These are phyloP conservation scores for Meriones psammophilus DNA, from an alignment of 2,797 vertebrate genomes.

Conservation along the genomic window DNA sequence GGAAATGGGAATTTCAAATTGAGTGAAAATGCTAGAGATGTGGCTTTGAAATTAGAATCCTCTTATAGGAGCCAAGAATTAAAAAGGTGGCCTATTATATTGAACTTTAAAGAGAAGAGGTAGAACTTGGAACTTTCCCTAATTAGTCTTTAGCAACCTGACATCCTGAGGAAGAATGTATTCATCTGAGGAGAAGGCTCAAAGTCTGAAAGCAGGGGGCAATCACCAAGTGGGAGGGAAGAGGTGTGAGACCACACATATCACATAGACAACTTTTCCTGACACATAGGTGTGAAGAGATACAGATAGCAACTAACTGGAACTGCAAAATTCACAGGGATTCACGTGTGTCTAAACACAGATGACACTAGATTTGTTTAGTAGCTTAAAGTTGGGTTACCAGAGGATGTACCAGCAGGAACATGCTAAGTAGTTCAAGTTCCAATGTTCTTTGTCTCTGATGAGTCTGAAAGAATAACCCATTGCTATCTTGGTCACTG, in stretches of 20 bases:
- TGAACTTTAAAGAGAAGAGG: neutral
- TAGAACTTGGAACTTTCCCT: neutral
- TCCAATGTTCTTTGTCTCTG: neutral
- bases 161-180: neutral
- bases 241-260: neutral
- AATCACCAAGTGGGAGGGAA: neutral
- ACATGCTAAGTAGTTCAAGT: neutral
- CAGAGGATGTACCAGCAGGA: neutral
- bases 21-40: neutral
- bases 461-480: conserved; percentile 27
- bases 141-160: neutral
- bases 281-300: neutral
- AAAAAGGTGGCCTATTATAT: neutral
- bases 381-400: neutral
- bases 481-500: neutral
- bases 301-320: neutral
- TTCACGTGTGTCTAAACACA: neutral
- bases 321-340: neutral
- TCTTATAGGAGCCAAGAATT: neutral
- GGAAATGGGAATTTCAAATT: neutral
- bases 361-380: neutral
- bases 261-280: neutral
- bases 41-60: neutral
- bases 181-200: neutral
- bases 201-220: neutral